Conservation (phyloP, 2,797 vertebrate genomes). For the Pangasius mekongensis region DNA sequence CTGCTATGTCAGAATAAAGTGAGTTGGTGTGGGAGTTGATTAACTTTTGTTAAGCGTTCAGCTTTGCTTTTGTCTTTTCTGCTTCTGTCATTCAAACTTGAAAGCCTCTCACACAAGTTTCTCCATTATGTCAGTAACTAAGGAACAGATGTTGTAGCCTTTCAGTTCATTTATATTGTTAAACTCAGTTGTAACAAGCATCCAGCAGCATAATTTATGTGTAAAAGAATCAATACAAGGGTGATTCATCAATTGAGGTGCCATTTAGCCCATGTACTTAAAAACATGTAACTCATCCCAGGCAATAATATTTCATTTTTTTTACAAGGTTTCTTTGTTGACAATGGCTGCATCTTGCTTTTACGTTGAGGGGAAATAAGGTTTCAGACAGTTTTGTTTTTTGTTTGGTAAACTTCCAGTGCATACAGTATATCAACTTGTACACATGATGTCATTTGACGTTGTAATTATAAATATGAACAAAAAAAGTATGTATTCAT, state of each 20-base stretch:
- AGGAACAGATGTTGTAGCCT: not conserved
- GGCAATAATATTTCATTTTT: not conserved
- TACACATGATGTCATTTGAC: too few relatives aligned
- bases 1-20: not conserved
- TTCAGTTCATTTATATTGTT: not conserved
- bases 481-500: too few relatives aligned
- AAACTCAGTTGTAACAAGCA: not conserved
- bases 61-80: not conserved
- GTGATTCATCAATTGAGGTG: not conserved
- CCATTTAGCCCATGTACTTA: not conserved
- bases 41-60: not conserved
- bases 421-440: not conserved
- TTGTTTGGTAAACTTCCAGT: not conserved
- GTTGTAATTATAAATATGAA: not conserved
- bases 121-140: not conserved
- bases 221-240: not conserved
- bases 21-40: conserved; percentile 20
- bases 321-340: too few relatives aligned
- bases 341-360: not conserved
- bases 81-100: conserved; percentile 1
- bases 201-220: not conserved
- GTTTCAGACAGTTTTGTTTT: not conserved
- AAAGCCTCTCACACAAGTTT: not conserved
- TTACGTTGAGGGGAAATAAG: too few relatives aligned
- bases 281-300: not conserved